Base-by-base conservation (phyloP, 2,797 vertebrate genomes). In the Centropyge bicolor region DNA sequence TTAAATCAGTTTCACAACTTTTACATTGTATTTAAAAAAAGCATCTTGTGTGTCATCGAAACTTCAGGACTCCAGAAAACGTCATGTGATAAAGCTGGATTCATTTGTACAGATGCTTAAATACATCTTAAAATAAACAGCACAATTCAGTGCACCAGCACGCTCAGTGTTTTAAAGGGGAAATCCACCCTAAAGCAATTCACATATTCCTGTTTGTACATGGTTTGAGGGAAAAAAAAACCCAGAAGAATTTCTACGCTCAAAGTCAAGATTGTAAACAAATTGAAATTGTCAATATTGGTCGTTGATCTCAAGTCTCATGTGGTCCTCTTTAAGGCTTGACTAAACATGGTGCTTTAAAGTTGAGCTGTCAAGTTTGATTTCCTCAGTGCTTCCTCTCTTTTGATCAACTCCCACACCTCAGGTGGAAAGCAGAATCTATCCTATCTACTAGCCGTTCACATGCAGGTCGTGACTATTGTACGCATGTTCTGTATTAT, bases 1-100 rank as follows among this genome's bases (percentile, higher is more conserved):
- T 78, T 75, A 49, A 19, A 81, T 78, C 63, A 67, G 78, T 86
- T 73, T 88, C 82, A 88, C 38, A 70, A 76, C 43, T 80, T 89
- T 86, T 85, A 75, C 81, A 86, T 89, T 87, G 65, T 90, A 81
- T 86, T 84, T 72, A 80, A 73, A 24, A 74, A 4, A 82, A 69
- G 67, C 64, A 73, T 80, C 77, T 86, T 69, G 43, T 87, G 65
- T 84, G 48, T 87, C 13, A 74, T 77, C 78, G 70, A 59, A 75
- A 57, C 22, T 31, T 77, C 14, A 72, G 51, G 66, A 77, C 71
- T 76, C 67, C 59, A 79, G 65, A 74, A 65, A 78, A 63, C 40
- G 3, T n/a, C 5, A 67, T 60, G 12, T 52, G 35, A 51, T 74
- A 60, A 41, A 86, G 64, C 6, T 66, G 24, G 67, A 66, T 79